phyloP scores from a whole-genome alignment of 1,140 invertebrate species.

The Aricia agestis region DNA sequence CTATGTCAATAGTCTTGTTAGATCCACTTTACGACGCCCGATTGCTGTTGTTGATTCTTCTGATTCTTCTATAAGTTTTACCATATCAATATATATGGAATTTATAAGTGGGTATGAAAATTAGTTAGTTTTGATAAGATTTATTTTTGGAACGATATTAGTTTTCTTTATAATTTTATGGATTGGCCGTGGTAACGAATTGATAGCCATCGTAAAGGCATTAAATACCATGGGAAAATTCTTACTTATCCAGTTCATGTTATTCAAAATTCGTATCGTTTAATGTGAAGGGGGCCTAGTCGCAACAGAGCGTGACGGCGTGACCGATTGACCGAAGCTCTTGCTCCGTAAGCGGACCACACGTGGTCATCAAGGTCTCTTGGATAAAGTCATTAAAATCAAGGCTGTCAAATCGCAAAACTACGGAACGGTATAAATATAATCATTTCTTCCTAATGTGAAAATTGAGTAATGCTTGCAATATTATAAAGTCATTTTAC shows the following conservation, averaged over 20 bases:
- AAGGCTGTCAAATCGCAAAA: not conserved
- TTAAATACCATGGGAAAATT: not conserved
- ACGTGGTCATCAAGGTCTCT: conserved; percentile 35
- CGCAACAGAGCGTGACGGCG: conserved; percentile 31
- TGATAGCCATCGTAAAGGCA: not conserved
- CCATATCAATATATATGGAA: too few species aligned
- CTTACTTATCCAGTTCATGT: not conserved
- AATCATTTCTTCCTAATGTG: not conserved
- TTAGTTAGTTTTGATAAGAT: not conserved
- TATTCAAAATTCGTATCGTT: conserved; percentile 1
- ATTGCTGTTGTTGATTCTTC: not conserved
- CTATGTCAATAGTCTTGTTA: not conserved
- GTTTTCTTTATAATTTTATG: not conserved
- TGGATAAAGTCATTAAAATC: conserved; percentile 16
- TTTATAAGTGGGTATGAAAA: too few species aligned
- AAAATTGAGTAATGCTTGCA: not conserved
- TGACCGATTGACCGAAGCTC: conserved; percentile 31
- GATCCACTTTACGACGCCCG: not conserved
- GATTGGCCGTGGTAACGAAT: not conserved
- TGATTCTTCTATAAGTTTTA: too few species aligned
- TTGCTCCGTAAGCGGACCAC: conserved; percentile 31
- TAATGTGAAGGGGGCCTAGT: conserved; percentile 24
- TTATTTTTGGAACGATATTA: not conserved
- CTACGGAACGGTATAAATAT: not conserved
- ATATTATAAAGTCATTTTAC: too few species aligned